Base-by-base conservation (phyloP, 37 sponge, comb jelly and placozoan genomes). In the Spongia lamella region DNA sequence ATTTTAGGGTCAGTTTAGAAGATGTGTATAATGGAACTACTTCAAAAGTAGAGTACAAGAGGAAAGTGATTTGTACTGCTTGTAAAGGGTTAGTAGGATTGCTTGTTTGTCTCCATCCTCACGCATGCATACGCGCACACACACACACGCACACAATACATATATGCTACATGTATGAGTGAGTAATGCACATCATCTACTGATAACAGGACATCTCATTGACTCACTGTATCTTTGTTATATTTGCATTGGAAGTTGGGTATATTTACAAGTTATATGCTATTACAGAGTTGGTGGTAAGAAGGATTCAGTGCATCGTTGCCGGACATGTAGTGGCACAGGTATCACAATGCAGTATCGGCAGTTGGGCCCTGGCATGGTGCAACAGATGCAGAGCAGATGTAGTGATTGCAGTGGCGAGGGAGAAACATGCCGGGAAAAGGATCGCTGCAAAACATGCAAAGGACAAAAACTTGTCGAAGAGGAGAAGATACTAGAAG, bases 271-370 rank as follows among this genome's bases (percentile, higher is more conserved):
- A 43, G 9, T 43, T n/a, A n/a, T n/a, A n/a, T n/a, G n/a, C n/a
- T n/a, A n/a, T n/a, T n/a, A n/a, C 72, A 88, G 91, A 25, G 61
- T 72, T 82, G 99, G 99, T 32, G 93, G 93, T 1, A 98, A 95
- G 68, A 66, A 72, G 16, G 96, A 88, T 0, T 53, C 85, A 16
- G 89, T 83, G 4, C 62, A 78, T 56, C 29, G 52, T 2, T 97
- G 98, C 66, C 61, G 71, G 15, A 81, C 78, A 62, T 97, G 98
- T 53, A 70, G 80, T 16, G 98, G 98, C 27, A 60, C 75, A 14
- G 98, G 98, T 0, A 71, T 97, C 15, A 56, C 65, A 30, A 66
- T 82, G 25, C 68, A 54, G 9, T 52, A 65, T 36, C 66, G 82
- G 47, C 86, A 38, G 21, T 60, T 90, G 20, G 93, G 93, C 3